Evolutionary conservation across 2,113 vertebrate genomes (phyloP).

Genomic region (Podarcis raffonei): DNA sequence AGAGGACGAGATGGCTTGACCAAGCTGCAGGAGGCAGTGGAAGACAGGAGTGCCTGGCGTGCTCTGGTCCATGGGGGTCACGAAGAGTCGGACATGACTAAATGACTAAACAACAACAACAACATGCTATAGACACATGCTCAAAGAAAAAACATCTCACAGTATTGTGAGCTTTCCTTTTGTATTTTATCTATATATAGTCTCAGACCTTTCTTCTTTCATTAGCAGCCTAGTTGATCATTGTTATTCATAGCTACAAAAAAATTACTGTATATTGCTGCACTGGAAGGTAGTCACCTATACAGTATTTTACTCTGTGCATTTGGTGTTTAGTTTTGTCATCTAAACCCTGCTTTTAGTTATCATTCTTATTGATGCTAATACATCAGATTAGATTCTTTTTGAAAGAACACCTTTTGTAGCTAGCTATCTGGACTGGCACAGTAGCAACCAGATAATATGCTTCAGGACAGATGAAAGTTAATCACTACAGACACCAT

Average conservation of each 20-base stretch:
- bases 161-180: neutral
- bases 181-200: neutral
- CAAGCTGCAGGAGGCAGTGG: too few relatives aligned
- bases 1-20: too few relatives aligned
- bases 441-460: slow-evolving; percentile 11
- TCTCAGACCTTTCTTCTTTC: neutral
- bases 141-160: neutral
- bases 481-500: slow-evolving; percentile 11
- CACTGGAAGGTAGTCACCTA: neutral
- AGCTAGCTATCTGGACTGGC: neutral
- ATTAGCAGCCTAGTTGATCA: neutral
- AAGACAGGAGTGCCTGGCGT: too few relatives aligned
- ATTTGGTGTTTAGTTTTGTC: neutral
- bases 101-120: too few relatives aligned
- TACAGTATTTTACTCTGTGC: neutral
- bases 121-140: neutral
- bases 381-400: neutral
- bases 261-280: neutral
- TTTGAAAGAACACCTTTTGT: slow-evolving; percentile 19
- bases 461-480: slow-evolving; percentile 30
- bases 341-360: neutral
- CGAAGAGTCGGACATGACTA: too few relatives aligned
- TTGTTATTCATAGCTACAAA: neutral
- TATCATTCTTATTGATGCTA: neutral
- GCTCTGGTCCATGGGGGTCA: too few relatives aligned